Evolutionary conservation across 2,888 invertebrate species (phyloP), one percentile per base, ranked within the genome.

Genomic region (Thymelicus acteon): DNA sequence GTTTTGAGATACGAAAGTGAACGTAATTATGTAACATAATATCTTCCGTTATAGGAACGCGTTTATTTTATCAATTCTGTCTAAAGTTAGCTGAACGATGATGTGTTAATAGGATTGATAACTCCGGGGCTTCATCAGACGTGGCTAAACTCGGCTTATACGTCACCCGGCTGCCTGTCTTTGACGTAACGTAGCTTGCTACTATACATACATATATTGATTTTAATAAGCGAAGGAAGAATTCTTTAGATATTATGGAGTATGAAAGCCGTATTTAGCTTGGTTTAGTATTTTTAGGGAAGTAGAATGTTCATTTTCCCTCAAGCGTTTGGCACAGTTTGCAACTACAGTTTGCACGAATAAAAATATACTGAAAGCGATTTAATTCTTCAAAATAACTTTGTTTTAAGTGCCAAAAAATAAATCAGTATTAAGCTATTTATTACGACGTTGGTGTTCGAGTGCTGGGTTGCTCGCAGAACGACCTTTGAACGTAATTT

Each of bases 81-180:
- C 54, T 74, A 68, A 76, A 76, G 76, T 76, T 85, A 85, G 81
- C 82, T 82, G 82, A 83, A 79, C 83, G 82, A 83, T 83, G 77
- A 77, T 74, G 79, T 74, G 79, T 78, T 91, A 92, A 92, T 90
- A 85, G 91, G 92, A 92, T 93, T 87, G 81, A 85, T 85, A 77
- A 77, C 75, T 79, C 72, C 76, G 80, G 75, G 92, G 92, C 90
- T 92, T 93, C 92, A 90, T 90, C 86, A 88, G 85, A 87, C 88
- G 81, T 81, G 82, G 87, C 87, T 90, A 86, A 90, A 90, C 85
- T 84, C 82, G 85, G 84, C 87, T 86, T 80, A 69, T 75, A 80
- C 83, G 85, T 86, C 84, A 83, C 60, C 24, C 72, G 67, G 54
- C 65, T 40, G 66, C 47, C 65, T 72, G 66, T 66, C 74, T 68